These are phyloP conservation scores for Ctenodactylus gundi DNA, from an alignment of 2,113 vertebrate species.

Conservation along the genomic window DNA sequence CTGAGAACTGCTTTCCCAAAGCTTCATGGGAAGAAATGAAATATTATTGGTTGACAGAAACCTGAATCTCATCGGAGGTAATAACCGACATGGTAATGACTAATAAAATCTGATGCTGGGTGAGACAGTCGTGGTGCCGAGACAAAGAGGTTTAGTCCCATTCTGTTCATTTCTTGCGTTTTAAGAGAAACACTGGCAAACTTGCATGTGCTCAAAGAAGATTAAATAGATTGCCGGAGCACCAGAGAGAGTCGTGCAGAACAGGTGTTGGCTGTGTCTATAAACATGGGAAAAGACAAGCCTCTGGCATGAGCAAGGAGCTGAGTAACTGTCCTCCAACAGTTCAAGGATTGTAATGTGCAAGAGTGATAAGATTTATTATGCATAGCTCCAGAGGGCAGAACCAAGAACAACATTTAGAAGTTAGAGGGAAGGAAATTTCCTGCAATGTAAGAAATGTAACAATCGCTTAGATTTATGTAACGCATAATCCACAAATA, in stretches of 20 bases:
- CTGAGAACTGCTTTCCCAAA: not conserved
- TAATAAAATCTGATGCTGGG: not conserved
- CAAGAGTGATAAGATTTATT: not conserved
- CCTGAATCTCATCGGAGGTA: not conserved
- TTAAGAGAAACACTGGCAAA: conserved; percentile 8
- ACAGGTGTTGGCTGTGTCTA: not conserved
- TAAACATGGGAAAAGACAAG: not conserved
- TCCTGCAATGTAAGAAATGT: not conserved
- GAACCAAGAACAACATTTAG: not conserved
- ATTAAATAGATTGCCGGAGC: not conserved
- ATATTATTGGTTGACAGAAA: not conserved
- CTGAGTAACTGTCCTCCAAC: not conserved
- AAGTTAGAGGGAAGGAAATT: conserved; percentile 1
- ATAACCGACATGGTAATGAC: not conserved
- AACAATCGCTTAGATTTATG: not conserved
- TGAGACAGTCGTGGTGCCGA: not conserved
- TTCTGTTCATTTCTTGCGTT: conserved; percentile 38
- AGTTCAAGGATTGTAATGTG: not conserved
- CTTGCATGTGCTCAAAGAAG: not conserved
- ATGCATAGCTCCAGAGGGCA: not conserved
- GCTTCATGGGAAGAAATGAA: not conserved
- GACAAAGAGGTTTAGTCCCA: not conserved
- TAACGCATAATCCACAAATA: not conserved
- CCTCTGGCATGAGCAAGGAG: not conserved
- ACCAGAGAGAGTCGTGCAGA: not conserved